phyloP scores from a whole-genome alignment of 1,140 invertebrate genomes.

The Micrasema minimum region DNA sequence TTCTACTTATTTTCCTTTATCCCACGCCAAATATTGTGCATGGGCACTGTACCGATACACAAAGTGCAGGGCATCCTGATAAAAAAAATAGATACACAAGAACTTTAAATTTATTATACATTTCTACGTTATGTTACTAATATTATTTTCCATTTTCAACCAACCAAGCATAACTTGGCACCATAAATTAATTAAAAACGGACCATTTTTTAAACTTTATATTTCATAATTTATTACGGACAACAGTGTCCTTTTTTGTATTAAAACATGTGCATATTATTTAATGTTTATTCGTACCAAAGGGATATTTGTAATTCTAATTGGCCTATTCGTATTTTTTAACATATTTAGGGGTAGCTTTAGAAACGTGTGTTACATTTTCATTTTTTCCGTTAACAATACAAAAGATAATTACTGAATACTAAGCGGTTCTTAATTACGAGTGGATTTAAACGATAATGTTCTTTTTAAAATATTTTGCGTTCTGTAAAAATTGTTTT shows the following conservation, averaged over 20 bases:
- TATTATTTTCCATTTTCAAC: slow-evolving; percentile 50
- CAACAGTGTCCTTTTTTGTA: slow-evolving; percentile 48
- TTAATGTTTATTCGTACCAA: slow-evolving; percentile 43
- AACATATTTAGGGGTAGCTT: slow-evolving; percentile 44
- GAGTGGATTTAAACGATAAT: slow-evolving; percentile 27
- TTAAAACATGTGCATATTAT: slow-evolving; percentile 51
- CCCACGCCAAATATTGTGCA: no score
- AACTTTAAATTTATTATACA: no score
- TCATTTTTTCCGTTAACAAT: slow-evolving; percentile 1
- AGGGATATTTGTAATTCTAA: slow-evolving; percentile 53
- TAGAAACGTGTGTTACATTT: slow-evolving; percentile 44
- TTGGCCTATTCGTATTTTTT: slow-evolving; percentile 51
- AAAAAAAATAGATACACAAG: no score
- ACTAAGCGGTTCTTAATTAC: slow-evolving; percentile 35
- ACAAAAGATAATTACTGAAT: slow-evolving; percentile 30
- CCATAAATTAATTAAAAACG: slow-evolving; percentile 53
- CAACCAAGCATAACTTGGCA: slow-evolving; percentile 52
- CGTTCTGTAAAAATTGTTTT: no score
- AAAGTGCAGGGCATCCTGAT: no score
- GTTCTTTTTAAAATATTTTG: slow-evolving; percentile 2
- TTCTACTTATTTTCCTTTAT: no score
- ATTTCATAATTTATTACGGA: slow-evolving; percentile 53
- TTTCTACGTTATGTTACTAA: no score
- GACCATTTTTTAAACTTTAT: slow-evolving; percentile 54
- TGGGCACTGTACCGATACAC: no score